Evolutionary conservation across 2,888 invertebrate genomes (phyloP).

Genomic region (Himalopsyche tibetana): DNA sequence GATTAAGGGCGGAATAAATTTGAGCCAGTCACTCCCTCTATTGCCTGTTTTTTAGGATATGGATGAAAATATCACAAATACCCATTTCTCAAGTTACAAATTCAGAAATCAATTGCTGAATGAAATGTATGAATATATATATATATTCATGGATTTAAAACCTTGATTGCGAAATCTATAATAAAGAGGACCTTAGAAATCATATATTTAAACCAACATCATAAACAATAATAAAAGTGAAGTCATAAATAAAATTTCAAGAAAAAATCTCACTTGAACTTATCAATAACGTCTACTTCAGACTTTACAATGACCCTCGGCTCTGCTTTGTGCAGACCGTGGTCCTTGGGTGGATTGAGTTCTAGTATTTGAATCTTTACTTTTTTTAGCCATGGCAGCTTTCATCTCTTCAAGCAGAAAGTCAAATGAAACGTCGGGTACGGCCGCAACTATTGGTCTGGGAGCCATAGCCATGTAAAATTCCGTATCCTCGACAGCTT

Average conservation of each 20-base stretch:
- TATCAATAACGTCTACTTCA: neutral
- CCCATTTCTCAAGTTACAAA: too few species aligned
- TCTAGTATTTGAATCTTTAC: conserved; percentile 5
- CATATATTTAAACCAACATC: too few species aligned
- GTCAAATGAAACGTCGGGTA: conserved; percentile 6
- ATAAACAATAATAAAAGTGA: too few species aligned
- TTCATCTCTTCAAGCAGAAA: conserved; percentile 25
- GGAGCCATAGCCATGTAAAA: conserved; percentile 17
- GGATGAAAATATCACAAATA: too few species aligned
- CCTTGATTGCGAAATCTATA: too few species aligned
- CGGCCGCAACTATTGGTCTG: neutral
- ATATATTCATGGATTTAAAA: too few species aligned
- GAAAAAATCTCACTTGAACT: neutral
- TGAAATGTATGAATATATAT: too few species aligned
- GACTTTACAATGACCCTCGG: conserved; percentile 31
- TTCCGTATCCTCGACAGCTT: conserved; percentile 39
- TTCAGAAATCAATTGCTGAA: too few species aligned
- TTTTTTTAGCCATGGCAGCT: conserved; percentile 12
- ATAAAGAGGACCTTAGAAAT: too few species aligned
- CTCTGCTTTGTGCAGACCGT: neutral
- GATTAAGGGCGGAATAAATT: too few species aligned
- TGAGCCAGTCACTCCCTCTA: too few species aligned
- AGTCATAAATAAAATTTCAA: neutral
- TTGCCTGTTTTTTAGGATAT: too few species aligned
- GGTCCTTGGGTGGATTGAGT: neutral